Percentiles rank a stretch among this genome's conserved stretches.
Conservation (phyloP, 2,797 vertebrate genomes). For the Silurus aristotelis region DNA sequence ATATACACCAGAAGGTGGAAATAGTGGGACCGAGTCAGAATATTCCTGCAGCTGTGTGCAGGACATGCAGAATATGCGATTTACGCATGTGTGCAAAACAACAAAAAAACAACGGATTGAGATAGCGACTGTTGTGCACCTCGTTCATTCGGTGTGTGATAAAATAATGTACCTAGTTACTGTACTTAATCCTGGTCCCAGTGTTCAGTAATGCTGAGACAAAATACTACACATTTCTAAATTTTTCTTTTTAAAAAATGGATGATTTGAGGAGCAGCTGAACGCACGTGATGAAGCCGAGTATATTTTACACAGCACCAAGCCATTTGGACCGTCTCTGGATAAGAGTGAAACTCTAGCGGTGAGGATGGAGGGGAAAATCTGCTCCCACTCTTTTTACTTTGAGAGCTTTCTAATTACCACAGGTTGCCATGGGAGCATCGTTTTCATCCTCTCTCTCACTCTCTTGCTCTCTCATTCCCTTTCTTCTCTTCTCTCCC, state of each 20-base stretch:
- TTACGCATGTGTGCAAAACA: too few relatives aligned
- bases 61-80: too few relatives aligned
- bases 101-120: too few relatives aligned
- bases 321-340: neutral
- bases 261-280: neutral
- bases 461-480: neutral
- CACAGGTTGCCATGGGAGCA: slow-evolving; percentile 44
- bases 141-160: too few relatives aligned
- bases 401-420: slow-evolving; percentile 40
- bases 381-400: slow-evolving; percentile 1
- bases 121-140: too few relatives aligned
- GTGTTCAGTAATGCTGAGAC: neutral
- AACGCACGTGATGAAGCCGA: neutral
- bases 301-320: neutral
- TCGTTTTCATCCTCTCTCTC: neutral
- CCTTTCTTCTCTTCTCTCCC: neutral
- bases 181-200: too few relatives aligned
- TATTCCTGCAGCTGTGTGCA: too few relatives aligned
- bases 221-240: neutral
- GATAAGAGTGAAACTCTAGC: neutral
- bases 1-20: too few relatives aligned
- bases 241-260: neutral
- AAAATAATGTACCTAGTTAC: too few relatives aligned
- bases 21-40: too few relatives aligned
- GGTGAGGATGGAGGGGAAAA: neutral